Evolutionary conservation across 2,113 vertebrate species (phyloP).

Genomic region (Salminus brasiliensis): DNA sequence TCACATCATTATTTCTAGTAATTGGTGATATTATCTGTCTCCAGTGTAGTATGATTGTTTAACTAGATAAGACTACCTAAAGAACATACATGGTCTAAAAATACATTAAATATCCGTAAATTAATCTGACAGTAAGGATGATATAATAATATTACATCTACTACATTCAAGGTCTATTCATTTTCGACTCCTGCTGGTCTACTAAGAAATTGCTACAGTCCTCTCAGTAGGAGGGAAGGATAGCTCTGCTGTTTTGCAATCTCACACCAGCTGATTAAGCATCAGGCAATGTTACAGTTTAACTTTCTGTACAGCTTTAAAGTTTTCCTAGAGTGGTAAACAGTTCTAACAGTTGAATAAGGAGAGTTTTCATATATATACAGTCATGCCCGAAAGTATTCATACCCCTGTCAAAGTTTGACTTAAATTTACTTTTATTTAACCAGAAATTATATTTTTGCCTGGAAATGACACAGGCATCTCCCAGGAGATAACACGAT

Average conservation of each 20-base stretch:
- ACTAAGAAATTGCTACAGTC: conserved; percentile 12
- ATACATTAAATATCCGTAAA: no score
- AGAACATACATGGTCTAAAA: neutral
- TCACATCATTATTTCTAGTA: neutral
- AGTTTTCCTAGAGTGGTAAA: neutral
- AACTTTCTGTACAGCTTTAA: neutral
- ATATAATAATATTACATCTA: neutral
- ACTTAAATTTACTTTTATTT: no score
- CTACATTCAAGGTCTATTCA: neutral
- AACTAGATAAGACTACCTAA: neutral
- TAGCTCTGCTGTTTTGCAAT: neutral
- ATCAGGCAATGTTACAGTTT: neutral
- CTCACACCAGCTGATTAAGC: neutral
- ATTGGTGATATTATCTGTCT: neutral
- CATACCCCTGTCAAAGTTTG: no score
- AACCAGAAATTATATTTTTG: no score
- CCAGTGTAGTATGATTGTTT: neutral
- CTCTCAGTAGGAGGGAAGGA: conserved; percentile 5
- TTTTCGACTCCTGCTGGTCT: neutral
- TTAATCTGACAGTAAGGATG: no score
- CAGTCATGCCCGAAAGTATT: no score
- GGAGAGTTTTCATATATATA: no score
- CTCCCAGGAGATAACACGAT: no score
- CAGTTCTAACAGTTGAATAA: no score
- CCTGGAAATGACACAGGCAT: no score